These are phyloP conservation scores for Hydrolagus colliei DNA, from an alignment of 2,797 vertebrate species.

Conservation along the genomic window DNA sequence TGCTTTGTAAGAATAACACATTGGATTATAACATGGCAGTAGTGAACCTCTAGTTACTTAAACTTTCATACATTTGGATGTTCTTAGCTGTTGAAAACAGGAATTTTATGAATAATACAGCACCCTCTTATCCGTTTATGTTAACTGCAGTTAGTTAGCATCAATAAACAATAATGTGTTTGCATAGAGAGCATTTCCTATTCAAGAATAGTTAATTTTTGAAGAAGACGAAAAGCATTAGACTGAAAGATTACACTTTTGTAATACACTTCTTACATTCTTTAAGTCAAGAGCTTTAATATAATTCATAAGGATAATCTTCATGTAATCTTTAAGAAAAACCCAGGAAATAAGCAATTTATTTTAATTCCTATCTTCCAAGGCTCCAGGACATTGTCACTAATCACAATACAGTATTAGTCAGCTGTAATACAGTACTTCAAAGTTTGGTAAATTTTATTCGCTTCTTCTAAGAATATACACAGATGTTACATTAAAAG, in stretches of 20 bases:
- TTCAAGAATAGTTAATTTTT: neutral
- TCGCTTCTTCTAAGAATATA: neutral
- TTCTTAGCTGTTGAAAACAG: no score
- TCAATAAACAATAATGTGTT: no score
- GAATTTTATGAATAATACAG: no score
- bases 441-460: neutral
- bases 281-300: neutral
- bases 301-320: neutral
- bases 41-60: no score
- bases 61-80: no score
- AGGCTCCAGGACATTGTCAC: neutral
- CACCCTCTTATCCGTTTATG: no score
- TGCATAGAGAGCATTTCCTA: neutral
- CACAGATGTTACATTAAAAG: neutral
- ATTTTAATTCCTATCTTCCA: neutral
- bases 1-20: no score
- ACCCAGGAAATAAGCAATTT: neutral
- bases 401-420: neutral
- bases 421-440: neutral
- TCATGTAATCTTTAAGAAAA: neutral
- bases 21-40: no score
- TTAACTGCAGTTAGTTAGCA: no score
- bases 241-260: neutral
- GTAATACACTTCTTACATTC: neutral
- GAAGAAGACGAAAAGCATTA: neutral